Percentiles rank a stretch among this genome's conserved stretches.
Conservation (phyloP, 1,140 invertebrate genomes). For the Hyles euphorbiae region DNA sequence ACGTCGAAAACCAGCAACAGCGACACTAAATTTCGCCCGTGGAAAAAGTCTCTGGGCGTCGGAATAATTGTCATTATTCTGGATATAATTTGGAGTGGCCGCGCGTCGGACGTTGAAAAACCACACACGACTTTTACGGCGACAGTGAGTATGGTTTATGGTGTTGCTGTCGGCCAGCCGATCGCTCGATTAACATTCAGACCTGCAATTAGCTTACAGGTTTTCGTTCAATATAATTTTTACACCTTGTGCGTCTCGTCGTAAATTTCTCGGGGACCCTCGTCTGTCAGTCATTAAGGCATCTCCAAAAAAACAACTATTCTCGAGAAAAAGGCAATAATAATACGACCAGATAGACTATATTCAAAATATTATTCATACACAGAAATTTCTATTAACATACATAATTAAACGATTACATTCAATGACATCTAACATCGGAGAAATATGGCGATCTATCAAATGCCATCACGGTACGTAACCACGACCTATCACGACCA, state of each 20-base stretch:
- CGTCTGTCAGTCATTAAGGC: no score
- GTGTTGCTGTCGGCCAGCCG: constrained; percentile 33
- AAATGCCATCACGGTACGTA: constrained; percentile 17
- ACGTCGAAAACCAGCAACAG: not conserved
- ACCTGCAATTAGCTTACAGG: constrained; percentile 47
- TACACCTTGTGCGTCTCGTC: not conserved
- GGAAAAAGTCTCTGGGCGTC: constrained; percentile 16
- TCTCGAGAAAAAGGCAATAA: no score
- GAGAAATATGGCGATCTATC: constrained; percentile 3
- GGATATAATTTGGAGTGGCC: constrained; percentile 50
- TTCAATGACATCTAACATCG: constrained; percentile 18
- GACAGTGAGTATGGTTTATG: constrained; percentile 53
- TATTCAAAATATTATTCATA: no score
- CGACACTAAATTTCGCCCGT: constrained; percentile 10
- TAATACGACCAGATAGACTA: no score
- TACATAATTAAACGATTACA: constrained; percentile 14
- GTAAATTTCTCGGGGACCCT: not conserved
- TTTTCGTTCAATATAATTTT: constrained; percentile 16
- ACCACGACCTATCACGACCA: constrained; percentile 33
- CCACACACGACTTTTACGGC: constrained; percentile 65
- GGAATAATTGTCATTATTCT: constrained; percentile 53
- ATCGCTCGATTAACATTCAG: constrained; percentile 53
- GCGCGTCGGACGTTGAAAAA: constrained; percentile 59
- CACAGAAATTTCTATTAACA: no score
- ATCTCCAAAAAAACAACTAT: no score